Conservation (phyloP, 2,797 vertebrate species). For the Falco cherrug region DNA sequence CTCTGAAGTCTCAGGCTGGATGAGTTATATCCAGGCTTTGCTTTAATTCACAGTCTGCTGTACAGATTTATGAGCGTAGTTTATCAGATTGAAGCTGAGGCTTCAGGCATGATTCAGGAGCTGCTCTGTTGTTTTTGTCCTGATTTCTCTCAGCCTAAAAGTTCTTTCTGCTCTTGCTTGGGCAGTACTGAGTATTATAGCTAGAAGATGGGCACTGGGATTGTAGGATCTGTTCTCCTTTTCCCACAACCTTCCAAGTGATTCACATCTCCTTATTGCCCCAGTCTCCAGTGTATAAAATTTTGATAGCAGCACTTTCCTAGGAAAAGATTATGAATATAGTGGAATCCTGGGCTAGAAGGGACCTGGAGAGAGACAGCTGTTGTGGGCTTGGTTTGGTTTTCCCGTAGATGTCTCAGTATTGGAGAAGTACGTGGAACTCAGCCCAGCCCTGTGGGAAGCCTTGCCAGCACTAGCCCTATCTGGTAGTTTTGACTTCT, state of each 20-base stretch:
- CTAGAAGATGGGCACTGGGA: background rate
- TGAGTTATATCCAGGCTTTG: background rate
- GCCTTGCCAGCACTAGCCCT: background rate
- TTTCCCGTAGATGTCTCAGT: background rate
- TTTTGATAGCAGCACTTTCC: background rate
- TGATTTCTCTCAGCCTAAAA: background rate
- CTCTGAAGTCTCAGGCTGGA: background rate
- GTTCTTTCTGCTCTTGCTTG: background rate
- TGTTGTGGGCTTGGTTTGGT: background rate
- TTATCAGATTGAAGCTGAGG: background rate
- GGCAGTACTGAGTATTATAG: background rate
- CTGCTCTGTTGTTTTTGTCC: background rate
- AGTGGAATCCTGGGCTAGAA: background rate
- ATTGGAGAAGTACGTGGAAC: conserved; percentile 4
- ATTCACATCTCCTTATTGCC: background rate
- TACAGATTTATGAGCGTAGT: background rate
- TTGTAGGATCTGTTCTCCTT: background rate
- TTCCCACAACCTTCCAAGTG: background rate
- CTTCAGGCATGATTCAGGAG: background rate
- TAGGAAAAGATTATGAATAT: background rate
- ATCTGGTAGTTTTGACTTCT: conserved; percentile 12
- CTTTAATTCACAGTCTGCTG: background rate
- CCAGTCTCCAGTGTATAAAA: background rate
- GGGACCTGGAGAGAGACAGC: background rate
- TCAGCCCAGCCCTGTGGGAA: background rate